These are phyloP conservation scores for Microchrysa polita DNA, from an alignment of 2,888 invertebrate species.

Conservation along the genomic window DNA sequence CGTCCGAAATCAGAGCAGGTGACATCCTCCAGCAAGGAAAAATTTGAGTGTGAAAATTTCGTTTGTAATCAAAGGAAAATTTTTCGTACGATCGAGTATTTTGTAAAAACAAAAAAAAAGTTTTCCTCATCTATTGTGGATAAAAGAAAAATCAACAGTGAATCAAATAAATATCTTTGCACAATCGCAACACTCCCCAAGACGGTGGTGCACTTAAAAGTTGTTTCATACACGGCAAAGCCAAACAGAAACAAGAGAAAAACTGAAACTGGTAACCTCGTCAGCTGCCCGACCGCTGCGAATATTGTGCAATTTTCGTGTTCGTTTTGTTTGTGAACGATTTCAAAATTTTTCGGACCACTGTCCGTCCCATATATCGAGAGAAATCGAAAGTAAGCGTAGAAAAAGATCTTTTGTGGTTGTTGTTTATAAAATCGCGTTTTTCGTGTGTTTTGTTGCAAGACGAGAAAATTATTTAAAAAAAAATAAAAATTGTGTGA, in stretches of 20 bases:
- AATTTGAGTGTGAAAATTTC: too few species aligned
- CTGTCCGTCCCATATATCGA: constrained; percentile 32
- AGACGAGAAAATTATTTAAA: constrained; percentile 27
- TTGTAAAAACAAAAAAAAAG: too few species aligned
- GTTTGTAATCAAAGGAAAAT: background rate
- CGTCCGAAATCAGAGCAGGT: too few species aligned
- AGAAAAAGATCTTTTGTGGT: background rate
- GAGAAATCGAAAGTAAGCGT: constrained; percentile 33
- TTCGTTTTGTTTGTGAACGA: constrained; percentile 17
- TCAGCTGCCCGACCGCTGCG: constrained; percentile 18
- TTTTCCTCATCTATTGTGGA: background rate
- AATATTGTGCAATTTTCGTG: constrained; percentile 37
- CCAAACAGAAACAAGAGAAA: background rate
- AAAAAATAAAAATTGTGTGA: too few species aligned
- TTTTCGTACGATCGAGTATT: constrained; percentile 25
- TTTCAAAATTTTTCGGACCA: constrained; percentile 29
- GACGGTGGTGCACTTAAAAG: background rate
- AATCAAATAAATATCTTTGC: too few species aligned
- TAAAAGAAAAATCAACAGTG: too few species aligned
- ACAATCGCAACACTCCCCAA: background rate
- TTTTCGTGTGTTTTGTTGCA: constrained; percentile 34
- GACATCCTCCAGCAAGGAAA: too few species aligned
- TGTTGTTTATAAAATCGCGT: constrained; percentile 37
- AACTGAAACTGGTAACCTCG: constrained; percentile 22
- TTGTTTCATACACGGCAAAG: background rate